Evolutionary conservation across 2,797 vertebrate species (phyloP).

Genomic region (Neoniphon sammara): DNA sequence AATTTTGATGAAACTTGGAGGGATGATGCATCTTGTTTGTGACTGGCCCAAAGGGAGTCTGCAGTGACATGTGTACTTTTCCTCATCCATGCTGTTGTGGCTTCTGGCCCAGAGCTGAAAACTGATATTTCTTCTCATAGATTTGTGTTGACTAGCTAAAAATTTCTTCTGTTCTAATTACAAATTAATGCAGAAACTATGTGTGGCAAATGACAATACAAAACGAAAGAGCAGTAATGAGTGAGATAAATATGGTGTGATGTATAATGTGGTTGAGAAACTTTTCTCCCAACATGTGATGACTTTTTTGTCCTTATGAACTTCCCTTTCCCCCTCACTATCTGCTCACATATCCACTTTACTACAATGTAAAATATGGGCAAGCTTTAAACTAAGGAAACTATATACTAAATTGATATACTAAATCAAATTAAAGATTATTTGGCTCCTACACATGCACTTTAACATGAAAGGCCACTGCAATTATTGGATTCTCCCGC

Average conservation of each 20-base stretch:
- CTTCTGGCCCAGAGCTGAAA: no score
- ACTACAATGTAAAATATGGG: neutral
- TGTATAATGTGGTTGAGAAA: no score
- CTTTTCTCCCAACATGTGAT: no score
- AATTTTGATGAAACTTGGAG: conserved; percentile 2
- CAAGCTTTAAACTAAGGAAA: neutral
- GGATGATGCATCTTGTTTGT: neutral
- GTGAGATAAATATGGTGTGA: no score
- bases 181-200: no score
- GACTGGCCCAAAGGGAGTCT: conserved; percentile 1
- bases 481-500: conserved; percentile 19
- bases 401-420: neutral
- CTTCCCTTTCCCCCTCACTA: no score
- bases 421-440: neutral
- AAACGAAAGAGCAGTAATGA: no score
- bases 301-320: no score
- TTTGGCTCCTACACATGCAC: conserved; percentile 1
- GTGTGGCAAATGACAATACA: no score
- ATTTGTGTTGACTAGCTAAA: neutral
- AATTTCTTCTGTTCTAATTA: neutral
- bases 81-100: no score
- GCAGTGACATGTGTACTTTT: no score
- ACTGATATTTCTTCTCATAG: neutral
- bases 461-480: conserved; percentile 5
- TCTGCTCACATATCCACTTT: no score